These are phyloP conservation scores for Monopis laevigella DNA, from an alignment of 2,888 invertebrate genomes.

Conservation along the genomic window DNA sequence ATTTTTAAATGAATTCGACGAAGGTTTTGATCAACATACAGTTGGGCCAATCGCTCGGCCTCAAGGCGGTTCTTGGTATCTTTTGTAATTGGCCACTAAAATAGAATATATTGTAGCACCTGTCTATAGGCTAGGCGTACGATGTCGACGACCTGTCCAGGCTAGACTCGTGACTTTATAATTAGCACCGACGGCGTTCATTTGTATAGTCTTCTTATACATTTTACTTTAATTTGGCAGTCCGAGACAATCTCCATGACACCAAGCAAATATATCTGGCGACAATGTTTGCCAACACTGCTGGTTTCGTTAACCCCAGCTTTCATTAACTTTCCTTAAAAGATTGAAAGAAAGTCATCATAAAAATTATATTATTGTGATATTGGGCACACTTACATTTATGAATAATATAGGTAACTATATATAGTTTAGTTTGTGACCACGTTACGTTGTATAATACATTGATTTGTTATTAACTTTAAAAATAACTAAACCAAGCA, in stretches of 20 bases:
- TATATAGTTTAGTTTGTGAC: no score
- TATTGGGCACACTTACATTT: no score
- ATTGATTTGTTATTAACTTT: no score
- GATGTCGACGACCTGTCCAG: conserved; percentile 17
- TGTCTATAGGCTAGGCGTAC: conserved; percentile 5
- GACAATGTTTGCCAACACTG: conserved; percentile 6
- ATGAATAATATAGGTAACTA: no score
- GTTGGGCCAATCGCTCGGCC: conserved; percentile 2
- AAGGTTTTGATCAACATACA: no score
- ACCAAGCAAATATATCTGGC: conserved; percentile 1
- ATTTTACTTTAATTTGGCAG: conserved; percentile 21
- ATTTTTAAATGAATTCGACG: no score
- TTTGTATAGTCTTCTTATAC: conserved; percentile 21
- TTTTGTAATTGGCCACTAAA: conserved; percentile 11
- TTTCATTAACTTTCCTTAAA: no score
- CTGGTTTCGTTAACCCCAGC: conserved; percentile 2
- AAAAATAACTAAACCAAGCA: no score
- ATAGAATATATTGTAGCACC: conserved; percentile 15
- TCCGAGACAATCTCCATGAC: conserved; percentile 9
- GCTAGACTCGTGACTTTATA: conserved; percentile 27
- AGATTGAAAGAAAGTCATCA: no score
- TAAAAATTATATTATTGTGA: no score
- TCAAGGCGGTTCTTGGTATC: conserved; percentile 16
- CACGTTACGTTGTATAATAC: no score
- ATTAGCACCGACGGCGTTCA: conserved; percentile 26